Evolutionary conservation across 2,797 vertebrate genomes (phyloP).

Genomic region (Rhinatrema bivittatum): DNA sequence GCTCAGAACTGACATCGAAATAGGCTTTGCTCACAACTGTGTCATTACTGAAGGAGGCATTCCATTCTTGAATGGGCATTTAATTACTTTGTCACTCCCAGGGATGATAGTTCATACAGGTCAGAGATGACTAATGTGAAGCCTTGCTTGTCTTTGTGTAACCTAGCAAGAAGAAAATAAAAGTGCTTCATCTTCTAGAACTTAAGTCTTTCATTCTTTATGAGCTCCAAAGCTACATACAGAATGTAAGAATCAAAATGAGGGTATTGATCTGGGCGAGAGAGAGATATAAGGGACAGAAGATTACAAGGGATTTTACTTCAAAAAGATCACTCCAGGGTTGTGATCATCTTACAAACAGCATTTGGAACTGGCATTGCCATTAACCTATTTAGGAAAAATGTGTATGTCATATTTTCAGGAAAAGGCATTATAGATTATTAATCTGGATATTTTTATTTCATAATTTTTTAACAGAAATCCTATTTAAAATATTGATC

Average conservation of each 20-base stretch:
- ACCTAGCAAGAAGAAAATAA: slow-evolving; percentile 2
- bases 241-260: not conserved
- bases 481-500: too few relatives aligned
- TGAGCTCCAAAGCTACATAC: not conserved
- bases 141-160: not conserved
- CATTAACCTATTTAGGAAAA: too few relatives aligned
- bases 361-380: not conserved
- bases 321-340: not conserved
- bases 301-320: not conserved
- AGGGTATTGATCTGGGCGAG: too few relatives aligned
- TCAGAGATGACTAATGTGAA: not conserved
- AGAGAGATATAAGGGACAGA: not conserved
- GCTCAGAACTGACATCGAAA: not conserved
- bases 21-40: slow-evolving; percentile 6
- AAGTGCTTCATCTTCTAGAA: not conserved
- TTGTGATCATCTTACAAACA: not conserved
- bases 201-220: not conserved
- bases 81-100: not conserved
- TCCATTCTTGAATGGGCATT: not conserved
- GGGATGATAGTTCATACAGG: not conserved
- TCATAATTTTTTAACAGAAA: too few relatives aligned
- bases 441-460: too few relatives aligned
- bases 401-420: too few relatives aligned
- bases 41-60: slow-evolving; percentile 2
- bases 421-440: too few relatives aligned